Base-by-base conservation (phyloP, 2,888 invertebrate species). In the Coelopa pilipes region DNA sequence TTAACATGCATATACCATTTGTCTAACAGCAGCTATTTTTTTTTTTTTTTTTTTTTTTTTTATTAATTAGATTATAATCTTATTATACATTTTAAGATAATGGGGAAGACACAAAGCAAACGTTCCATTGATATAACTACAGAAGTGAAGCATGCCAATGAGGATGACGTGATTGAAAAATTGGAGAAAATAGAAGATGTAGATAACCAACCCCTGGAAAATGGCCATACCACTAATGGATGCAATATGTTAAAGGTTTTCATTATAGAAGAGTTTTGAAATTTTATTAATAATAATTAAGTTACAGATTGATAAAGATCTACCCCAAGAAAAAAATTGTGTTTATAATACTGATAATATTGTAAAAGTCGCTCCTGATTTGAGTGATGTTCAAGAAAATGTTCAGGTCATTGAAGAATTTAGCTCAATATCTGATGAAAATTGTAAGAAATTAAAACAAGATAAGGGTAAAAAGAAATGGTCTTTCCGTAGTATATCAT, bases 51-150 rank as follows among this genome's bases (percentile, higher is more conserved):
- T n/a, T n/a, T n/a, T n/a, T n/a, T n/a, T n/a, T n/a, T n/a, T n/a
- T n/a, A n/a, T n/a, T n/a, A n/a, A n/a, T n/a, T n/a, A n/a, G n/a
- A n/a, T n/a, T n/a, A n/a, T n/a, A n/a, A n/a, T n/a, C n/a, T n/a
- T n/a, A n/a, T n/a, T n/a, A n/a, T n/a, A n/a, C n/a, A n/a, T n/a
- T n/a, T n/a, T n/a, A n/a, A 90, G 88, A 87, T 34, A 34, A 95
- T 95, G 94, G 94, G 94, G 89, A 94, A 92, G 89, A 92, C 92
- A 90, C 94, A 94, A 90, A 94, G 94, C 89, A 94, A 93, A 89
- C 92, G 94, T 89, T 95, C 94, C 84, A 93, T 94, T 88, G 94
- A 94, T 88, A 94, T 94, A 88, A 92, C 92, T 82, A 94, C 94
- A 87, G 91, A 91, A 82, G 81, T 83, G 74, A 91, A 91, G 88